These are phyloP conservation scores for Diabrotica virgifera DNA, from an alignment of 1,140 invertebrate genomes.

Conservation along the genomic window DNA sequence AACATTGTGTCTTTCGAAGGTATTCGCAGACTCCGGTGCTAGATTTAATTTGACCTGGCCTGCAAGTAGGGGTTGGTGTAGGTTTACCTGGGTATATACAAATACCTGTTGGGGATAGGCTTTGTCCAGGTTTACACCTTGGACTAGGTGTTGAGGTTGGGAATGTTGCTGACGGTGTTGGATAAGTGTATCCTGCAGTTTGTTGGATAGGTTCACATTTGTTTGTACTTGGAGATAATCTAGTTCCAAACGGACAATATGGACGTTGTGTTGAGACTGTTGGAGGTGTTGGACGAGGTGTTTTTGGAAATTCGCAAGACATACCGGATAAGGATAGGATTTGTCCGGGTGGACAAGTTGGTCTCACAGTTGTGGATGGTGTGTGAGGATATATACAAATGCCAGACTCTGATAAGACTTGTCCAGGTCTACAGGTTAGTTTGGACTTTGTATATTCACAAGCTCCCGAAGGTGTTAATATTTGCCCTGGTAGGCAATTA, in stretches of 20 bases:
- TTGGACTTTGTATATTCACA: constrained; percentile 4
- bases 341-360: background rate
- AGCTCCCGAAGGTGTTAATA: background rate
- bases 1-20: too few relatives aligned
- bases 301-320: constrained; percentile 9
- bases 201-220: background rate
- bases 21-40: background rate
- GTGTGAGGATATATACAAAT: background rate
- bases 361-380: background rate
- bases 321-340: constrained; percentile 5
- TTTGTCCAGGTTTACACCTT: background rate
- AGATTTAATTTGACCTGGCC: constrained; percentile 4
- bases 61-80: background rate
- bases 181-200: background rate
- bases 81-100: background rate
- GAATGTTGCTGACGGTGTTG: background rate
- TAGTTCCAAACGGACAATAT: background rate
- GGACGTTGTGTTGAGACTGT: background rate
- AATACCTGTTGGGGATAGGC: background rate
- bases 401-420: background rate
- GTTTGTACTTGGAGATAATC: background rate
- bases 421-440: background rate
- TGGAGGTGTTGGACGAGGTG: background rate
- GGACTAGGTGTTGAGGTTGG: background rate
- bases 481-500: constrained; percentile 3